phyloP scores from a whole-genome alignment of 2,888 invertebrate species.

The Aphidius colemani region DNA sequence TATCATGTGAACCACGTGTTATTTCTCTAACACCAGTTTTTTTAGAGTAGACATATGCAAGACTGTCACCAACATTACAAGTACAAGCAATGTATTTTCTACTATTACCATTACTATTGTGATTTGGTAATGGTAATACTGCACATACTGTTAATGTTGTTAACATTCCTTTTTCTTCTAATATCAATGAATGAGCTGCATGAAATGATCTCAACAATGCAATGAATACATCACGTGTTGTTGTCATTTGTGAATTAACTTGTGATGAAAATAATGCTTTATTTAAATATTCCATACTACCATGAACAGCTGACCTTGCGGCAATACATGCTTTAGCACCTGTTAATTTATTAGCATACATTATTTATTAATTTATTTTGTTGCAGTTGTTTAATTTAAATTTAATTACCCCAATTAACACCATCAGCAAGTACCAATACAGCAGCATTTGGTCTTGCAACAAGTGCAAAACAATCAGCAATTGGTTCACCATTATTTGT shows the following conservation, averaged over 20 bases:
- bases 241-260: conserved; percentile 55
- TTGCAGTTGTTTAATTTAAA: background rate
- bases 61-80: conserved; percentile 87
- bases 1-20: conserved; percentile 83
- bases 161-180: conserved; percentile 80
- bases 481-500: conserved; percentile 78
- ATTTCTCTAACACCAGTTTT: conserved; percentile 79
- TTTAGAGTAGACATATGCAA: conserved; percentile 83
- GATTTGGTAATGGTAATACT: conserved; percentile 66
- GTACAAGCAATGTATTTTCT: conserved; percentile 75
- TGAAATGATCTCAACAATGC: conserved; percentile 79
- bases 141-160: conserved; percentile 85
- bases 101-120: conserved; percentile 38
- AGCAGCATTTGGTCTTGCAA: conserved; percentile 73
- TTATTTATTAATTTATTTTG: background rate
- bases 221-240: conserved; percentile 76
- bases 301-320: conserved; percentile 84
- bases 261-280: conserved; percentile 67
- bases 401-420: conserved; percentile 80
- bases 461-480: conserved; percentile 85
- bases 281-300: conserved; percentile 81
- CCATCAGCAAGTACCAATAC: conserved; percentile 85
- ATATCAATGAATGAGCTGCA: conserved; percentile 82
- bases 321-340: conserved; percentile 81
- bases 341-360: conserved; percentile 42